Evolutionary conservation across 2,113 vertebrate genomes (phyloP).

Genomic region (Regulus satrapa): DNA sequence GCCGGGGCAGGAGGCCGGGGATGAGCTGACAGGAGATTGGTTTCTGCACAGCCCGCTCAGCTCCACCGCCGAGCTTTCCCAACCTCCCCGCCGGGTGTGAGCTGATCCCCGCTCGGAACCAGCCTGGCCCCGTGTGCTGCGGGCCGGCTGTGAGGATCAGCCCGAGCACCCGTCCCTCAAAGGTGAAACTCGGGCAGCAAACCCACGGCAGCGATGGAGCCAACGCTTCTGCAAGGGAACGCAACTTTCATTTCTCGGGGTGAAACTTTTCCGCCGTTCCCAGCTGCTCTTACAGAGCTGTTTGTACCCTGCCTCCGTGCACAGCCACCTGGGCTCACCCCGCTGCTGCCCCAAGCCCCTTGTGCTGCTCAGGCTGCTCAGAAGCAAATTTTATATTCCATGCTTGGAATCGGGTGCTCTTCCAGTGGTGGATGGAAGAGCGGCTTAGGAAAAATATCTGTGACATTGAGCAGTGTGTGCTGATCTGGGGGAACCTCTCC

Average conservation of each 20-base stretch:
- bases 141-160: neutral
- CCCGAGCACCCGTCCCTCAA: constrained; percentile 30
- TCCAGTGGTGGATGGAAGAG: neutral
- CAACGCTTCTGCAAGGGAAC: fast-evolving
- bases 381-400: neutral
- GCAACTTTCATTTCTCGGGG: neutral
- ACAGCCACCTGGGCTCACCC: neutral
- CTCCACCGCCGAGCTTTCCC: constrained; percentile 4
- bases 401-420: neutral
- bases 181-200: neutral
- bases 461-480: fast-evolving
- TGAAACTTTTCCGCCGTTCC: neutral
- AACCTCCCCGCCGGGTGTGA: constrained; percentile 35
- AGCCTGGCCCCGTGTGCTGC: neutral
- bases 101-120: neutral
- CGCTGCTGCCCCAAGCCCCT: no score
- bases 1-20: no score
- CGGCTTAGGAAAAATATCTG: neutral
- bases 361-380: neutral
- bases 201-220: neutral
- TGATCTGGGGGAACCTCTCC: neutral
- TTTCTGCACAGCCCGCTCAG: no score
- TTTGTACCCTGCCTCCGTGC: neutral
- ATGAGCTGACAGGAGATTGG: no score
- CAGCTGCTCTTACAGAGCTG: no score